A percentile compares a stretch with the other conserved stretches of the same genome.
phyloP scores from a whole-genome alignment of 2,113 vertebrate species.

The Gopherus evgoodei region DNA sequence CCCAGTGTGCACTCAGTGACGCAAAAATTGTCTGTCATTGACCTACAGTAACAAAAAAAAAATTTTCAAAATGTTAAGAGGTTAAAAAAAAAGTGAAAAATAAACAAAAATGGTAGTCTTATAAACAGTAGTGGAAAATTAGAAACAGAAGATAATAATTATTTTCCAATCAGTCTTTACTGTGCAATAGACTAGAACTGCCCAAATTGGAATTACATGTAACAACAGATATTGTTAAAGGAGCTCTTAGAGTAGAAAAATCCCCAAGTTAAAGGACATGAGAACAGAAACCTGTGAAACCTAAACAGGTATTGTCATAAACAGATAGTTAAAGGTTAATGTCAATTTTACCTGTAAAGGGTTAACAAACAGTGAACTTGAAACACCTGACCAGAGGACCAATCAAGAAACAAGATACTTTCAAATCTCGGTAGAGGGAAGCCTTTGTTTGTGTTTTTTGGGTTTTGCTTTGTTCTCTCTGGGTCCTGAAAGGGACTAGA shows the following conservation, averaged over 20 bases:
- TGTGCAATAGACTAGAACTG: neutral
- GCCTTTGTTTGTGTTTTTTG: too few relatives aligned
- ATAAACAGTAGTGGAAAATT: neutral
- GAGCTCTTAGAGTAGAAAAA: neutral
- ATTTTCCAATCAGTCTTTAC: neutral
- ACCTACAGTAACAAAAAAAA: neutral
- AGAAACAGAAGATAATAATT: neutral
- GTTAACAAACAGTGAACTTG: too few relatives aligned
- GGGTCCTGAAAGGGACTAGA: too few relatives aligned
- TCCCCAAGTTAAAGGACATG: neutral
- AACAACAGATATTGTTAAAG: neutral
- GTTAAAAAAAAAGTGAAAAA: neutral
- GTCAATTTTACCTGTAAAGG: too few relatives aligned
- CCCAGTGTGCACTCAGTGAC: neutral
- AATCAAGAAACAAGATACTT: too few relatives aligned
- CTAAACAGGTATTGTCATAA: neutral
- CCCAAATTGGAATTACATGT: neutral
- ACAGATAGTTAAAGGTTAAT: too few relatives aligned
- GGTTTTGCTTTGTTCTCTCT: too few relatives aligned
- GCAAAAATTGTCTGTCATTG: neutral
- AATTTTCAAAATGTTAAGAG: neutral
- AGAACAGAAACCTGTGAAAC: neutral
- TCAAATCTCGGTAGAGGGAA: too few relatives aligned
- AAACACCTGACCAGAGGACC: too few relatives aligned
- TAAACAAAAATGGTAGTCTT: neutral